Evolutionary conservation across 37 sponge, comb jelly and placozoan species (phyloP).

Genomic region (Crambe crambe): DNA sequence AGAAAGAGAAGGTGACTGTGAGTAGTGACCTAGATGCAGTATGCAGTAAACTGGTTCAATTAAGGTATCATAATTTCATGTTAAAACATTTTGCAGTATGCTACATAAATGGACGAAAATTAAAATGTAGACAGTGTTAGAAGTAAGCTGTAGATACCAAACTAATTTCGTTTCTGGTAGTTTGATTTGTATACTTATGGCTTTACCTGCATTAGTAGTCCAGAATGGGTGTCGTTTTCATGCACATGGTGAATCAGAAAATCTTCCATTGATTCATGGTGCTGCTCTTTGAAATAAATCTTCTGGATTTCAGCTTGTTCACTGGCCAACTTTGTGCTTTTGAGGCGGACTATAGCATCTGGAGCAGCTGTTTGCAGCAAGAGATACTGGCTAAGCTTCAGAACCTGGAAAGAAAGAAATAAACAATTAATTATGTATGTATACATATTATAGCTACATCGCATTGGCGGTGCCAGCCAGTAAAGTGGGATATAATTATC

Average conservation of each 20-base stretch:
- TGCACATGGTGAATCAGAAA: constrained; percentile 5
- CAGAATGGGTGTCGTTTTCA: not conserved
- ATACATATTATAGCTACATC: too few relatives aligned
- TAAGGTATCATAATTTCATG: not conserved
- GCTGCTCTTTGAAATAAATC: constrained; percentile 45
- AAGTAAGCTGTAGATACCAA: too few relatives aligned
- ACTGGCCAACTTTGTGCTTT: not conserved
- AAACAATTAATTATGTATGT: not conserved
- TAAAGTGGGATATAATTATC: not conserved
- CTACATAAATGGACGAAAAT: too few relatives aligned
- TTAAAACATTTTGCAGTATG: too few relatives aligned
- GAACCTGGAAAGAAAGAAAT: constrained; percentile 19
- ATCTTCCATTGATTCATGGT: constrained; percentile 42
- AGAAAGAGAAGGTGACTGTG: constrained; percentile 69
- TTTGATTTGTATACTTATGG: not conserved
- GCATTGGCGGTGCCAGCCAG: not conserved
- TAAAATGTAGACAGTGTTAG: too few relatives aligned
- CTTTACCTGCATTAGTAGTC: constrained; percentile 17
- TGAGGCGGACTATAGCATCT: constrained; percentile 66
- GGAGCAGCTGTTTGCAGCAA: constrained; percentile 69
- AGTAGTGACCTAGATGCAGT: constrained; percentile 79
- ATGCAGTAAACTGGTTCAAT: too few relatives aligned
- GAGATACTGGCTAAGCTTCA: constrained; percentile 38
- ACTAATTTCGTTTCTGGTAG: too few relatives aligned
- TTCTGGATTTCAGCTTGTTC: not conserved